Evolutionary conservation across 2,888 invertebrate genomes (phyloP), one percentile per base, ranked within the genome.

Genomic region (Dexiosoma caninum): DNA sequence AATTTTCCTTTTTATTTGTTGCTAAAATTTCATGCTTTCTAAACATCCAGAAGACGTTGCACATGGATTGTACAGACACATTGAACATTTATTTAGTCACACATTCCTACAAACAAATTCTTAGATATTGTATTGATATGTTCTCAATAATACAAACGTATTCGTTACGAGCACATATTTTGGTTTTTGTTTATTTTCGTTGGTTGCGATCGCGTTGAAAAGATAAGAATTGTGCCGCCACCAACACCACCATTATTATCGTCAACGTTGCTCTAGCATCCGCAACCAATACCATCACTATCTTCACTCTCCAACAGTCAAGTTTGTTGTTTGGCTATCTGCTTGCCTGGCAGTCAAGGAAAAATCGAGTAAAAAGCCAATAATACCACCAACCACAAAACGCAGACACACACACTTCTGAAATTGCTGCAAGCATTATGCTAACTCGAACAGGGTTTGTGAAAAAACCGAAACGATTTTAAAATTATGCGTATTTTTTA

Each of bases 171-270:
- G 30, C 40, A 57, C 21, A 57, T 44, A 62, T 62, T 67, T 60
- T 78, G 60, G 60, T 69, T 74, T n/a, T 60, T 62, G 51, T 74
- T 67, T 60, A 40, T 69, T 69, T 53, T 32, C 67, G 27, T 67
- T 69, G 62, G 16, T n/a, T 53, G 49, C 42, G 81, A 81, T 81
- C 81, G 81, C 77, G 81, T 69, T 77, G 77, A 77, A 77, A 72
- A 77, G 81, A 81, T 81, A 81, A 81, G 81, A 81, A 81, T 57
- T 77, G 81, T 81, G 81, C 81, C 81, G 81, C 81, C 81, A 77
- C 72, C 81, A 79, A 40, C 60, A 55, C 57, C 44, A 70, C 10
- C 59, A 16, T 6, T 30, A 60, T 57, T 30, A 62, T 27, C 51
- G 53, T 8, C 59, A 49, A 21, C 40, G 27, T 23, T 62, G n/a